Evolutionary conservation across 2,113 vertebrate genomes (phyloP).

Genomic region (Myanophis thanlyinensis): DNA sequence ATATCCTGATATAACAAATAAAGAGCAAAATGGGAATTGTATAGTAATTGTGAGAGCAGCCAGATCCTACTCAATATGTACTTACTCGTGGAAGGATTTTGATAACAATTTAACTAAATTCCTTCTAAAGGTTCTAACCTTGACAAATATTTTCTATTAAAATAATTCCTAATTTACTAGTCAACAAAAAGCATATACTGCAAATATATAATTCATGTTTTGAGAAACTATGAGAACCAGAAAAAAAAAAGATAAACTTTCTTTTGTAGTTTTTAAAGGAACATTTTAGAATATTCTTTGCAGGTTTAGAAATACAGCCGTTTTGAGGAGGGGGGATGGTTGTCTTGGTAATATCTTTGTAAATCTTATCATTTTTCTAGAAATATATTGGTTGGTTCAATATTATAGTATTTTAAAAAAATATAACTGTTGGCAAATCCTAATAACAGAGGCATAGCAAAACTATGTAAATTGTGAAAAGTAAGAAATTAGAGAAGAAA

Average conservation of each 20-base stretch:
- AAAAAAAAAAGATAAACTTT: not conserved
- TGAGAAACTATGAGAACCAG: slow-evolving; percentile 13
- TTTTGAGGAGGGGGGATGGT: no score
- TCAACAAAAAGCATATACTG: accelerated
- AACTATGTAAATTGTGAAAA: not conserved
- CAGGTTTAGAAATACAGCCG: not conserved
- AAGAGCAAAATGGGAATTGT: not conserved
- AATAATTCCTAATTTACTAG: not conserved
- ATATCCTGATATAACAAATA: not conserved
- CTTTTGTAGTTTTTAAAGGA: not conserved
- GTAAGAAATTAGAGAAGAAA: not conserved
- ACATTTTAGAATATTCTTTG: not conserved
- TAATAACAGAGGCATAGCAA: not conserved
- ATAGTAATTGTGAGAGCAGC: not conserved
- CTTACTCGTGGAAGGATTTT: not conserved
- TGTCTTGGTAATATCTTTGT: not conserved
- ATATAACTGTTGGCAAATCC: not conserved
- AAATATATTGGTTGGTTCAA: not conserved
- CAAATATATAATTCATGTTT: accelerated
- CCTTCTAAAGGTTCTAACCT: not conserved
- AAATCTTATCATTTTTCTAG: not conserved
- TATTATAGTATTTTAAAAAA: slow-evolving; percentile 14
- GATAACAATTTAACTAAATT: not conserved
- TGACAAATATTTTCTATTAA: not conserved
- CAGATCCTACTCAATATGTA: not conserved